Conservation (phyloP, 2,888 invertebrate species). For the Orthosia gracilis region DNA sequence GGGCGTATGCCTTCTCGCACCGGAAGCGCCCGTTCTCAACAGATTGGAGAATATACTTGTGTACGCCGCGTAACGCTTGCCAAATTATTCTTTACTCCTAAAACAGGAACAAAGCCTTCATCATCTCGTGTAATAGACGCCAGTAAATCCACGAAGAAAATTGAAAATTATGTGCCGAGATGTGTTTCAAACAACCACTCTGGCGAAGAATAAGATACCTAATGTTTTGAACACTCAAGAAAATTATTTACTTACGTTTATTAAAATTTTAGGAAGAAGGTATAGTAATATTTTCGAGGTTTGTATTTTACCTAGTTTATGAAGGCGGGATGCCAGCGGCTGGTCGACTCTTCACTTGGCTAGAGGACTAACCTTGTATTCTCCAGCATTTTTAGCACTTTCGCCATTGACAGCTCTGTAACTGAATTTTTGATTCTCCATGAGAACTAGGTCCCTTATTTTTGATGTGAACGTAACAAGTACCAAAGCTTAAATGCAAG, state of each 20-base stretch:
- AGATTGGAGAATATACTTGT: conserved; percentile 74
- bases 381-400: too few species aligned
- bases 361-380: too few species aligned
- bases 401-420: too few species aligned
- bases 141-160: conserved; percentile 74
- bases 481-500: too few species aligned
- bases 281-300: not conserved
- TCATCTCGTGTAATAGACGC: conserved; percentile 72
- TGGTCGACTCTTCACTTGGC: too few species aligned
- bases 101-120: conserved; percentile 76
- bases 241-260: conserved; percentile 36
- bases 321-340: not conserved
- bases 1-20: conserved; percentile 66
- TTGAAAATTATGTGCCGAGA: conserved; percentile 71
- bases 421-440: too few species aligned
- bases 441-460: too few species aligned
- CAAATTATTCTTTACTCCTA: conserved; percentile 78
- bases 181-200: conserved; percentile 50
- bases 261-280: not conserved
- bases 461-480: too few species aligned
- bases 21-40: conserved; percentile 75
- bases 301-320: not conserved
- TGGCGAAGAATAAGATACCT: conserved; percentile 26
- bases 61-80: conserved; percentile 71
- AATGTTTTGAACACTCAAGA: conserved; percentile 33